Percentiles rank a stretch among this genome's conserved stretches.
Evolutionary conservation across 2,113 vertebrate genomes (phyloP).

Genomic region (Syngnathus scovelli): DNA sequence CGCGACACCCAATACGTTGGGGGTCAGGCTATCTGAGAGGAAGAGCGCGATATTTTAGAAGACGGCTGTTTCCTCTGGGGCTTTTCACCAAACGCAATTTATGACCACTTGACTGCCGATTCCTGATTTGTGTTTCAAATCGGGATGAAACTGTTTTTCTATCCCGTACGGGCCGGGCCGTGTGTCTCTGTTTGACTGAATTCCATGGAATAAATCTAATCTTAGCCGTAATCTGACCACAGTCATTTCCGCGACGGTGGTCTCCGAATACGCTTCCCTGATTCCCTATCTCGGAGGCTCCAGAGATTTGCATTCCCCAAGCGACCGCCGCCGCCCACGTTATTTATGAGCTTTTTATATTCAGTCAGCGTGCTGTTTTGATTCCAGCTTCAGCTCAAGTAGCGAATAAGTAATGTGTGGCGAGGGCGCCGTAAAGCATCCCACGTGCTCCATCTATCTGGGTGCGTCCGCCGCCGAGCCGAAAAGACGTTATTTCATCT

Average conservation of each 20-base stretch:
- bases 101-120: slow-evolving; percentile 37
- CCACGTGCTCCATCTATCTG: slow-evolving; percentile 56
- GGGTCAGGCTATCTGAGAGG: slow-evolving; percentile 24
- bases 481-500: slow-evolving; percentile 24
- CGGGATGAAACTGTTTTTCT: background rate
- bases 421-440: slow-evolving; percentile 44
- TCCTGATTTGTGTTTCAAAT: slow-evolving; percentile 20
- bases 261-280: background rate
- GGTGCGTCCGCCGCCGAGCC: slow-evolving; percentile 35
- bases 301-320: slow-evolving; percentile 13
- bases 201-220: no score
- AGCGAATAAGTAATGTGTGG: slow-evolving; percentile 29
- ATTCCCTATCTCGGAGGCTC: background rate
- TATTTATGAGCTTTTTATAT: slow-evolving; percentile 47
- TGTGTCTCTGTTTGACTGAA: no score
- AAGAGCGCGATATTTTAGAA: slow-evolving; percentile 24
- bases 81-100: slow-evolving; percentile 27
- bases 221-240: background rate
- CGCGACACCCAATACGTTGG: background rate
- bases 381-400: slow-evolving; percentile 45
- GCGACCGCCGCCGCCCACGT: slow-evolving; percentile 20
- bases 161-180: no score
- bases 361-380: slow-evolving; percentile 38
- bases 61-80: slow-evolving; percentile 23
- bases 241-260: background rate